Base-by-base conservation (phyloP, 1,140 invertebrate genomes). In the Ylistrum balloti region DNA sequence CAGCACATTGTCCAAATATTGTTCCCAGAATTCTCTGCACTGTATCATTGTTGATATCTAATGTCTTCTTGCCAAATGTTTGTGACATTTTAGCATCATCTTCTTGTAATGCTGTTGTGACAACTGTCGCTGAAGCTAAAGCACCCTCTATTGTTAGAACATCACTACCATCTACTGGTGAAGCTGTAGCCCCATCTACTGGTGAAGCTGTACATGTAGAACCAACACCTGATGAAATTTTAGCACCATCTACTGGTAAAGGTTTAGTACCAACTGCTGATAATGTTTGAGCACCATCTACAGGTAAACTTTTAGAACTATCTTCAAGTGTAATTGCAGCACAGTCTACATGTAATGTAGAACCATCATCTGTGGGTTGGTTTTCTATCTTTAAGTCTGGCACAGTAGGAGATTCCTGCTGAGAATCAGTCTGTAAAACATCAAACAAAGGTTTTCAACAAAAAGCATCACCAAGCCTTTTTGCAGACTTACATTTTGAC, bases 1-100 rank as follows among this genome's bases (percentile, higher is more conserved):
- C 94, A 28, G 93, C 85, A 90, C 93, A 94, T 48, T 95, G 93
- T 34, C 94, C 94, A 91, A 94, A 94, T 3, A 95, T 92, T 0
- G 93, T 93, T 7, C 90, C 94, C 38, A 85, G 85, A 38, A 95
- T 93, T 74, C 56, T 74, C 17, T 74, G 56, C 11, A 74, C 22
- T 28, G 56, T 74, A 74, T 74, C 56, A 28, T 28, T 74, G n/a
- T n/a, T 74, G 0, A 74, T n/a, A 74, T n/a, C 13, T 20, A 56
- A 11, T n/a, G 56, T 1, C 56, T 74, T 28, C 0, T 22, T n/a
- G 28, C 22, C 56, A 74, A 1, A 22, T 28, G 56, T 5, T 74
- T 9, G 56, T 74, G n/a, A n/a, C 5, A n/a, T 5, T 28, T 22
- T 74, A 28, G 56, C 56, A 11, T n/a, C 56, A n/a, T 74, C 56